These are phyloP conservation scores for Rhabditophanes sp. DNA, from an alignment of 2,888 invertebrate genomes.

Conservation along the genomic window DNA sequence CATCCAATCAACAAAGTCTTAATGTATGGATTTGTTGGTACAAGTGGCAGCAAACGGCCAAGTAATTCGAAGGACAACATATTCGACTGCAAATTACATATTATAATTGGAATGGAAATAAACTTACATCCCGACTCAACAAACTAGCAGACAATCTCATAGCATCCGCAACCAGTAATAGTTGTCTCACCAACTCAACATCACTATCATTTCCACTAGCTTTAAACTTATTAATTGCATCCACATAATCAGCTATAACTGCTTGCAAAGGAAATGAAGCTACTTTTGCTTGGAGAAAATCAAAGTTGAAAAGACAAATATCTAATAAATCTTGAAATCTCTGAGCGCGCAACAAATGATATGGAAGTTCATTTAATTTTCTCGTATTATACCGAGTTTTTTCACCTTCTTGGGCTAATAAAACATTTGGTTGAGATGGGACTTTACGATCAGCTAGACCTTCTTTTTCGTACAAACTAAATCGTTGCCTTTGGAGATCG, in stretches of 20 bases:
- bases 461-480: constrained; percentile 45
- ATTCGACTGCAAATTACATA: constrained; percentile 57
- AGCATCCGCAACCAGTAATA: constrained; percentile 80
- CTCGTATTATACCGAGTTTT: constrained; percentile 65
- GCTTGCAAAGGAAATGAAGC: constrained; percentile 70
- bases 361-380: constrained; percentile 79
- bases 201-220: too few relatives aligned
- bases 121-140: constrained; percentile 13
- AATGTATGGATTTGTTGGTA: constrained; percentile 61
- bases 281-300: constrained; percentile 80
- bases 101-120: neutral
- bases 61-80: constrained; percentile 88
- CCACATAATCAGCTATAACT: constrained; percentile 83
- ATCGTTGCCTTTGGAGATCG: constrained; percentile 60
- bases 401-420: constrained; percentile 72
- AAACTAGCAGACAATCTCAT: constrained; percentile 73
- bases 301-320: constrained; percentile 84
- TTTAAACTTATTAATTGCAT: constrained; percentile 51
- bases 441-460: constrained; percentile 60
- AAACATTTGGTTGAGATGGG: constrained; percentile 77
- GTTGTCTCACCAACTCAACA: constrained; percentile 56
- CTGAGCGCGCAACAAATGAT: constrained; percentile 74
- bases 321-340: constrained; percentile 75
- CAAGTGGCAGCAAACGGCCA: constrained; percentile 77
- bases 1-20: constrained; percentile 74